These are phyloP conservation scores for Selene dorsalis DNA, from an alignment of 2,797 vertebrate species.

Conservation along the genomic window DNA sequence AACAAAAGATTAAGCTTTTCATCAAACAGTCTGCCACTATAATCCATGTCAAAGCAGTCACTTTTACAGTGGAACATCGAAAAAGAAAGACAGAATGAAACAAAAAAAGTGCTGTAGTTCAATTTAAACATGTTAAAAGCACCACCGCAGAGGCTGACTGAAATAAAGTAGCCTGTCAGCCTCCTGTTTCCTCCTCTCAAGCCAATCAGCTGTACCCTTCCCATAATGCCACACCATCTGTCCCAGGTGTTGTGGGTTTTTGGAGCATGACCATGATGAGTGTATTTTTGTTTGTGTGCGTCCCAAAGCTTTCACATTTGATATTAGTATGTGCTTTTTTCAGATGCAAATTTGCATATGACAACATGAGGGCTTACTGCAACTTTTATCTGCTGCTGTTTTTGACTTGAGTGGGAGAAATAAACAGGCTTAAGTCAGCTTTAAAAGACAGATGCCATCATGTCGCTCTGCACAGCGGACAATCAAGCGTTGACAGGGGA, in stretches of 20 bases:
- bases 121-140: conserved; percentile 47
- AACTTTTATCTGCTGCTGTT: conserved; percentile 8
- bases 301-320: neutral
- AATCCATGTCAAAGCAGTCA: conserved; percentile 15
- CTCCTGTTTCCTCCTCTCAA: conserved; percentile 36
- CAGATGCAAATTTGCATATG: conserved; percentile 12
- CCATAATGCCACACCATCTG: conserved; percentile 76
- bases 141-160: conserved; percentile 47
- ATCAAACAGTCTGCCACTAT: conserved; percentile 29
- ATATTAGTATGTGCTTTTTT: neutral
- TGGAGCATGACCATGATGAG: conserved; percentile 61
- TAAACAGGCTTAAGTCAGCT: conserved; percentile 53
- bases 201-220: conserved; percentile 63
- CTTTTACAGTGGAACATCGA: conserved; percentile 13
- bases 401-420: conserved; percentile 35
- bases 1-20: conserved; percentile 57
- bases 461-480: conserved; percentile 35
- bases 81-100: conserved; percentile 2
- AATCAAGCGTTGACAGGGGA: conserved; percentile 38
- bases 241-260: conserved; percentile 73
- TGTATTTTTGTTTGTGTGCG: conserved; percentile 7
- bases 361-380: neutral
- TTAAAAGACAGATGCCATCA: conserved; percentile 47
- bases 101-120: conserved; percentile 28
- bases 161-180: conserved; percentile 69